Conservation (phyloP, 2,113 vertebrate genomes). For the Sprattus sprattus region DNA sequence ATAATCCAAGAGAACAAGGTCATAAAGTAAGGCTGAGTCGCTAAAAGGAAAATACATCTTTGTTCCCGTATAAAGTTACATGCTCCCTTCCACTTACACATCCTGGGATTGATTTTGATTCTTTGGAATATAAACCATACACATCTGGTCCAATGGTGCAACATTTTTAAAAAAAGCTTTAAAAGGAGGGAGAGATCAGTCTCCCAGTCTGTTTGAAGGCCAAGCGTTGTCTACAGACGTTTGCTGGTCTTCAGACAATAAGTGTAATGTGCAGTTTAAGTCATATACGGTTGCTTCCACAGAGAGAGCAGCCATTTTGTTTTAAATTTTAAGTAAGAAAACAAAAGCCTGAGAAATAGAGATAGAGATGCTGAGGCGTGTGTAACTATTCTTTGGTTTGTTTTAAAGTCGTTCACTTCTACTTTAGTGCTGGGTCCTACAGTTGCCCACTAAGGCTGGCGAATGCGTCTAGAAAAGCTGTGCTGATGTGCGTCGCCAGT, state of each 20-base stretch:
- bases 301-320: background rate
- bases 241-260: background rate
- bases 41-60: constrained; percentile 16
- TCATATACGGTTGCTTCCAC: background rate
- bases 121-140: background rate
- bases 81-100: background rate
- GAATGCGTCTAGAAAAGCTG: background rate
- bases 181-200: background rate
- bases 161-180: too few relatives aligned
- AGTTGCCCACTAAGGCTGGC: background rate
- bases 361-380: background rate
- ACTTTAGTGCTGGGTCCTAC: background rate
- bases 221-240: background rate
- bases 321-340: background rate
- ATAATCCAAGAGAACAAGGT: background rate
- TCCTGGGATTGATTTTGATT: background rate
- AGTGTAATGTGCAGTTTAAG: background rate
- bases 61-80: constrained; percentile 6
- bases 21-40: background rate
- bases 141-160: background rate
- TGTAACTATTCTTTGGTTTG: background rate
- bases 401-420: background rate
- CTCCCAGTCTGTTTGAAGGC: constrained; percentile 3
- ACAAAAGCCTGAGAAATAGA: background rate
- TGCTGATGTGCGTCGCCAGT: background rate